Evolutionary conservation across 2,888 invertebrate species (phyloP), one percentile per base, ranked within the genome.

Genomic region (Macrosiphum euphorbiae): DNA sequence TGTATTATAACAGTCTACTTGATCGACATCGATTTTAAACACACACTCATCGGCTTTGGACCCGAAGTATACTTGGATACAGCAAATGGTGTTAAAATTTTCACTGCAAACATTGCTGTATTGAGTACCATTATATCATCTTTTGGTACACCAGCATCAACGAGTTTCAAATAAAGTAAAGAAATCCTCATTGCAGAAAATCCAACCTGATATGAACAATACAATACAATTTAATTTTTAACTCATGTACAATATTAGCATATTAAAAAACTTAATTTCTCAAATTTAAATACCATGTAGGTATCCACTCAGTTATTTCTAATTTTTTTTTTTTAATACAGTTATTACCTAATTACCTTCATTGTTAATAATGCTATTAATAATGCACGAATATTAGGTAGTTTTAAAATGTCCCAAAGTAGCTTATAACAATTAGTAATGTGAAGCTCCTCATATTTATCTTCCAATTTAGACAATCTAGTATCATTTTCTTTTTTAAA

Each of bases 171-270:
- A 4, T 98, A 98, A 41, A 99, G 98, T 0, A 99, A 98, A 52
- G 98, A 98, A 52, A 98, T 98, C 96, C 99, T 99, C 94, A 98
- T 98, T 1, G 99, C 99, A 78, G 99, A 98, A 96, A 99, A 99
- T 5, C 99, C 98, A 95, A 99, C 97, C 98, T 99, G 95, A 94
- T 96, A 96, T 95, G 3, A n/a, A 85, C 96, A 96, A 95, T 91
- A 90, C 41, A 67, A 90, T 61, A 55, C 5, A 41, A 41, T 11
- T 58, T 61, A 55, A 41, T 67, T 20, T 41, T 58, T 58, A 67
- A 16, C 13, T 67, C n/a, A 67, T n/a, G 67, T 67, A n/a, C 4
- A 61, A 0, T 20, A 88, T 24, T 1, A 10, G 55, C 55, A 35
- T 55, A 0, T 35, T 41, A 2, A 84, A 84, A 8, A 61, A 84